phyloP scores from a whole-genome alignment of 2,888 invertebrate species.

The Agonopterix subpropinquella region DNA sequence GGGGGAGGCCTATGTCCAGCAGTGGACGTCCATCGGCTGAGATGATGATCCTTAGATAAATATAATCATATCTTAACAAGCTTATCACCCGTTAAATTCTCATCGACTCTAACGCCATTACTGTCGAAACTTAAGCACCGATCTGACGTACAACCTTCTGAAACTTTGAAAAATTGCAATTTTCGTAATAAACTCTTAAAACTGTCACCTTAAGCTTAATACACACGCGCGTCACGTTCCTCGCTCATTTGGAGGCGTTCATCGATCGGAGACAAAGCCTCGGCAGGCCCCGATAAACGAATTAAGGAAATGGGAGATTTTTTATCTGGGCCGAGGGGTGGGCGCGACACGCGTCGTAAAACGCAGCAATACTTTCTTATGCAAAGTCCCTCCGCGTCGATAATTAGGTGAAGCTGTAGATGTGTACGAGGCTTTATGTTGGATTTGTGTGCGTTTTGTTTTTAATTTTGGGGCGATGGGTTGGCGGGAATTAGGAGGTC shows the following conservation, averaged over 20 bases:
- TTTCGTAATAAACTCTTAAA: constrained; percentile 6
- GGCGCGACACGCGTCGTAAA: constrained; percentile 68
- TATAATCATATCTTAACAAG: too few relatives aligned
- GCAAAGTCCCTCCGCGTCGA: constrained; percentile 68
- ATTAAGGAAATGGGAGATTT: constrained; percentile 77
- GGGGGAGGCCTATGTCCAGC: too few relatives aligned
- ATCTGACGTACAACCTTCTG: neutral
- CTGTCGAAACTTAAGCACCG: too few relatives aligned
- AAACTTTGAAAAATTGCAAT: neutral
- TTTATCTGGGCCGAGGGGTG: constrained; percentile 66
- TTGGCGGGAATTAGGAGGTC: constrained; percentile 23
- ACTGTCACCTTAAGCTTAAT: constrained; percentile 53
- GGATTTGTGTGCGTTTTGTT: constrained; percentile 51
- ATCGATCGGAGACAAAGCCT: constrained; percentile 75
- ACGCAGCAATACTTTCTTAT: constrained; percentile 75
- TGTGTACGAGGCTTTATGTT: constrained; percentile 49
- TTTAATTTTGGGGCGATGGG: constrained; percentile 47
- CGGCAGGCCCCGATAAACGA: constrained; percentile 72
- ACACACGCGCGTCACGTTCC: constrained; percentile 70
- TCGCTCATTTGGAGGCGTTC: constrained; percentile 69
- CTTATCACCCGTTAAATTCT: too few relatives aligned
- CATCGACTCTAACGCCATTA: too few relatives aligned
- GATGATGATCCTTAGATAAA: too few relatives aligned
- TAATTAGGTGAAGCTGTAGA: constrained; percentile 64
- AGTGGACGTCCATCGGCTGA: too few relatives aligned